Conservation (phyloP, 1,140 invertebrate species). For the Ceratina japonica region DNA sequence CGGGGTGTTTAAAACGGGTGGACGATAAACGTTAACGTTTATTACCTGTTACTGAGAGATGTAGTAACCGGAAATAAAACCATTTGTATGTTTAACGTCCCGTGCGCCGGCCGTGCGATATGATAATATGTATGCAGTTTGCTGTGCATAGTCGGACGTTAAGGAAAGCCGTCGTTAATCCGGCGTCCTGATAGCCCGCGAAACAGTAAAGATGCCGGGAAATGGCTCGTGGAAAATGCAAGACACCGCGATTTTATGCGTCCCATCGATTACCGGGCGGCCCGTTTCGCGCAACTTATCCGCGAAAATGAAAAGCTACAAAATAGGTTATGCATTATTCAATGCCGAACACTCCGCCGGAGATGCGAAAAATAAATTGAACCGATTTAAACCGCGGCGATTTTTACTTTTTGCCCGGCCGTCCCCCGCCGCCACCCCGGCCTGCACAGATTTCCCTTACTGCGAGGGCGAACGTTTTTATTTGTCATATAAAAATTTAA, state of each 20-base stretch:
- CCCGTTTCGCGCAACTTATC: constrained; percentile 15
- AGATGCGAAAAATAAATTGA: not conserved
- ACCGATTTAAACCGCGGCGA: too few species aligned
- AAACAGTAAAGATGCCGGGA: constrained; percentile 49
- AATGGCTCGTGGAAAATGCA: constrained; percentile 63
- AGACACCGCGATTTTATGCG: constrained; percentile 9
- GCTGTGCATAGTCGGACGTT: constrained; percentile 30
- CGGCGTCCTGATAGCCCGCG: constrained; percentile 32
- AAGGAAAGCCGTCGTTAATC: constrained; percentile 56
- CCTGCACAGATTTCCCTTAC: too few species aligned
- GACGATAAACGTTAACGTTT: constrained; percentile 61
- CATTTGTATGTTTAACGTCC: constrained; percentile 64
- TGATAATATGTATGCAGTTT: constrained; percentile 38
- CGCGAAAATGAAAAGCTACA: not conserved
- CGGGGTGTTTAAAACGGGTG: constrained; percentile 45
- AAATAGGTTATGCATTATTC: constrained; percentile 3
- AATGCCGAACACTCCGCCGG: not conserved
- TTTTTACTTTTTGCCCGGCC: too few species aligned
- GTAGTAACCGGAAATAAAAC: constrained; percentile 61
- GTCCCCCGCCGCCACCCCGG: too few species aligned
- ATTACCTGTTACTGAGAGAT: constrained; percentile 60
- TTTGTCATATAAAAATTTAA: too few species aligned
- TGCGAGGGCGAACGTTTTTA: too few species aligned
- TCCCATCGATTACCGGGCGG: constrained; percentile 11
- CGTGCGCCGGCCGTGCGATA: constrained; percentile 50